Evolutionary conservation across 2,888 invertebrate species (phyloP), one percentile per base, ranked within the genome.

Genomic region (Leistus spinibarbis): DNA sequence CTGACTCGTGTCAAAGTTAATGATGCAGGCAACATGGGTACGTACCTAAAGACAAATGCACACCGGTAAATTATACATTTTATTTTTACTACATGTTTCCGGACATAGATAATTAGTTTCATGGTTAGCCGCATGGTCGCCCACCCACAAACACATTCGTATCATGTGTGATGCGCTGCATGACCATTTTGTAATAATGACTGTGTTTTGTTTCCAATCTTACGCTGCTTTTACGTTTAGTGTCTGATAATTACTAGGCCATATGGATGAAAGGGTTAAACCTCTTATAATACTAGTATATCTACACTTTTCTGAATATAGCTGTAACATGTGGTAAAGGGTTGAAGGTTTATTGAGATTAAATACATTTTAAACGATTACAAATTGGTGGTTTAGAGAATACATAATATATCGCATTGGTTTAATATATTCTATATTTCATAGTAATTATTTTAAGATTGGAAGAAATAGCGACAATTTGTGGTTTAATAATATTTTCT

Each of bases 121-220:
- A 78, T 76, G 80, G 80, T 80, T 79, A 79, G 79, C 79, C 79
- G 77, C 79, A 79, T 76, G 77, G 75, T 56, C 67, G 73, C 73
- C 67, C 73, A 57, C 69, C 57, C 60, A 17, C 60, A 56, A 56
- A 23, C 27, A 19, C 27, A 54, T 53, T n/a, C 20, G 24, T 20
- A 40, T 24, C 60, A 54, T 60, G 69, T 23, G 65, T 40, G 65
- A n/a, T 23, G 22, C 67, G 17, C 22, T 7, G 3, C 19, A 66
- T 66, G 19, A 53, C 17, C 40, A n/a, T 53, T 17, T 64, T 23
- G 19, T 64, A 22, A 64, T 2, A 17, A 24, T 65, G 65, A 24
- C 66, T 13, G 24, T 27, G 64, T 63, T 63, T 63, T 27, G 64
- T 63, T 63, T 63, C 9, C 17, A 22, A 63, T 63, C 63, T 63